Conservation (phyloP, 2,888 invertebrate species). For the Pterobdella sp. region DNA sequence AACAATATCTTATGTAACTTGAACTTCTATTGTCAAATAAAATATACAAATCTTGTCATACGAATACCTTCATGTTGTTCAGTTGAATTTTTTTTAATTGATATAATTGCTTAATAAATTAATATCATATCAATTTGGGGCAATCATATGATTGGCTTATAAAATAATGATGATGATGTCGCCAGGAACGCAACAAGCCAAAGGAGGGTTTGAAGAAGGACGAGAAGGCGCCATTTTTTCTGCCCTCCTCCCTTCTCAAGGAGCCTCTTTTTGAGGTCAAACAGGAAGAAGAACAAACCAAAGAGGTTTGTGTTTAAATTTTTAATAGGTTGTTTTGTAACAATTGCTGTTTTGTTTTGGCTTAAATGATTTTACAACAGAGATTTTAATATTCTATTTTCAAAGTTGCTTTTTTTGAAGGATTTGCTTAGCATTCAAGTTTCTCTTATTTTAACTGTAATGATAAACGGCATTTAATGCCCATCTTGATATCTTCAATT, state of each 20-base stretch:
- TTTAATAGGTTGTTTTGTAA: too few relatives aligned
- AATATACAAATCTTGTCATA: too few relatives aligned
- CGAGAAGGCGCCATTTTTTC: constrained; percentile 86
- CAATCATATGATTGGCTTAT: background rate
- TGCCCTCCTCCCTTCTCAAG: constrained; percentile 70
- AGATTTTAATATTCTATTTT: too few relatives aligned
- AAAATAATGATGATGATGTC: constrained; percentile 16
- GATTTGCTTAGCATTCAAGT: too few relatives aligned
- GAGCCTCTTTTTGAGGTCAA: constrained; percentile 37
- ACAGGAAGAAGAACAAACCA: constrained; percentile 4
- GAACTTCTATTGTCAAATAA: too few relatives aligned
- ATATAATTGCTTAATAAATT: background rate
- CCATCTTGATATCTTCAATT: too few relatives aligned
- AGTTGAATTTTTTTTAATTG: background rate
- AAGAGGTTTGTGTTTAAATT: background rate
- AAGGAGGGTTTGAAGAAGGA: constrained; percentile 71
- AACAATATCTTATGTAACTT: too few relatives aligned
- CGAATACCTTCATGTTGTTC: background rate
- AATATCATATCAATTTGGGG: background rate
- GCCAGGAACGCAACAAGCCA: constrained; percentile 69
- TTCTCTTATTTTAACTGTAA: too few relatives aligned
- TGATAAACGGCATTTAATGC: too few relatives aligned
- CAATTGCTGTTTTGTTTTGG: too few relatives aligned
- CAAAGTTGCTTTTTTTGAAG: too few relatives aligned
- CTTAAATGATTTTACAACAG: too few relatives aligned